These are phyloP conservation scores for Aquatica leii DNA, from an alignment of 2,888 invertebrate genomes.

Conservation along the genomic window DNA sequence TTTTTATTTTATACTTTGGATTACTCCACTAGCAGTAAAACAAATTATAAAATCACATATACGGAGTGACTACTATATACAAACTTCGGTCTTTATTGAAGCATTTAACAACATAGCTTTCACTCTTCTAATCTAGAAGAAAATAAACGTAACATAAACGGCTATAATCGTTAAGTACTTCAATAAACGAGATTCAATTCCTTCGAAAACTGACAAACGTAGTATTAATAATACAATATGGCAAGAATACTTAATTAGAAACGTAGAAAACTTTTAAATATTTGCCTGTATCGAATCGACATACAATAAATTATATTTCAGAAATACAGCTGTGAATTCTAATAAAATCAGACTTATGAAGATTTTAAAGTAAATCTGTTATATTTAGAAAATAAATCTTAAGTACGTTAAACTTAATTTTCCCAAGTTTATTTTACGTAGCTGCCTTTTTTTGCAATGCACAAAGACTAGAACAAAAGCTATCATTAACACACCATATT, in stretches of 20 bases:
- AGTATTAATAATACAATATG: conserved; percentile 22
- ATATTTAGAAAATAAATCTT: conserved; percentile 30
- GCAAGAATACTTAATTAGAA: conserved; percentile 25
- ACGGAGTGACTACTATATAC: conserved; percentile 11
- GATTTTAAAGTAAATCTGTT: conserved; percentile 12
- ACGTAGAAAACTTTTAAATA: conserved; percentile 7
- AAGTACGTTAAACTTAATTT: conserved; percentile 11
- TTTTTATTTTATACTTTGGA: conserved; percentile 27
- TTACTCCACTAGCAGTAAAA: conserved; percentile 17
- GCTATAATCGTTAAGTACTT: not conserved
- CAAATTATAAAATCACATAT: conserved; percentile 24
- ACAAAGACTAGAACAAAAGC: conserved; percentile 2
- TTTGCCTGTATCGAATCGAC: conserved; percentile 2
- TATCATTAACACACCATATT: not conserved
- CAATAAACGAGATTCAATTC: conserved; percentile 19
- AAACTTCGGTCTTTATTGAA: not conserved
- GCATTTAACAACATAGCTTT: not conserved
- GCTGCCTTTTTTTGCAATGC: conserved; percentile 15
- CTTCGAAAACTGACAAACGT: not conserved
- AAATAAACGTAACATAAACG: conserved; percentile 15
- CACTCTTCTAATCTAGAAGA: not conserved
- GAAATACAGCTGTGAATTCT: not conserved
- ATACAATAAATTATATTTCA: conserved; percentile 12
- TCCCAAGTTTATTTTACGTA: not conserved
- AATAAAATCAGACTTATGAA: conserved; percentile 9